Conservation (phyloP, 2,888 invertebrate species). For the Cantharis nigra region DNA sequence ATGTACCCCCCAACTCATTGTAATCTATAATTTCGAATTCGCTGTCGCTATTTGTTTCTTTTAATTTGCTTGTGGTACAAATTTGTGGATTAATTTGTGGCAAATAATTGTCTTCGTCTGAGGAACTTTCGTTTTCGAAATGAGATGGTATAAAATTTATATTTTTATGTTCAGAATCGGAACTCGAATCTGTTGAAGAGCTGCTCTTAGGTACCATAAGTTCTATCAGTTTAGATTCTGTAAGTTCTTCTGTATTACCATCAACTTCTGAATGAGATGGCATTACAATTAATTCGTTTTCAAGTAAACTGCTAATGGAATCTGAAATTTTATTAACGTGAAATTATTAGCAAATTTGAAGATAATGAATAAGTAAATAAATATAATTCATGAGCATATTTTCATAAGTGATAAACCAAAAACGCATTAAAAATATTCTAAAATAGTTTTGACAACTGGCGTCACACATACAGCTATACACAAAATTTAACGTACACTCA, state of each 20-base stretch:
- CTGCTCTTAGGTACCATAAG: slow-evolving; percentile 47
- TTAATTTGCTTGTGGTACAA: slow-evolving; percentile 26
- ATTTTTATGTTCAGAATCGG: slow-evolving; percentile 41
- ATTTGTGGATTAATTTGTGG: neutral
- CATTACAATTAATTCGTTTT: slow-evolving; percentile 50
- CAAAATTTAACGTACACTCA: too few relatives aligned
- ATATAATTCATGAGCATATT: too few relatives aligned
- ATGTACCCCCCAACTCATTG: slow-evolving; percentile 40
- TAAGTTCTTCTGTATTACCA: slow-evolving; percentile 44
- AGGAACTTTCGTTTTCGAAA: slow-evolving; percentile 52
- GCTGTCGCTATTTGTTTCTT: slow-evolving; percentile 47
- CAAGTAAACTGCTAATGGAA: slow-evolving; percentile 49
- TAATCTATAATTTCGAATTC: slow-evolving; percentile 52
- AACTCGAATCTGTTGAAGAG: slow-evolving; percentile 45
- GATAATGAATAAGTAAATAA: too few relatives aligned
- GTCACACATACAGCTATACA: too few relatives aligned
- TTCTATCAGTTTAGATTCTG: slow-evolving; percentile 50
- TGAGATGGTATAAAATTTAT: slow-evolving; percentile 54
- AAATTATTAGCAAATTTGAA: neutral
- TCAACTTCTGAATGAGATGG: slow-evolving; percentile 52
- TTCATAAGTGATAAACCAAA: too few relatives aligned
- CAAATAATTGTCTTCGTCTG: slow-evolving; percentile 27
- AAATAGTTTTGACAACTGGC: too few relatives aligned
- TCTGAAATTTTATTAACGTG: slow-evolving; percentile 38
- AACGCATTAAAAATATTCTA: too few relatives aligned